Evolutionary conservation across 2,888 invertebrate species (phyloP), one percentile per base, ranked within the genome.

Genomic region (Amiota minor): DNA sequence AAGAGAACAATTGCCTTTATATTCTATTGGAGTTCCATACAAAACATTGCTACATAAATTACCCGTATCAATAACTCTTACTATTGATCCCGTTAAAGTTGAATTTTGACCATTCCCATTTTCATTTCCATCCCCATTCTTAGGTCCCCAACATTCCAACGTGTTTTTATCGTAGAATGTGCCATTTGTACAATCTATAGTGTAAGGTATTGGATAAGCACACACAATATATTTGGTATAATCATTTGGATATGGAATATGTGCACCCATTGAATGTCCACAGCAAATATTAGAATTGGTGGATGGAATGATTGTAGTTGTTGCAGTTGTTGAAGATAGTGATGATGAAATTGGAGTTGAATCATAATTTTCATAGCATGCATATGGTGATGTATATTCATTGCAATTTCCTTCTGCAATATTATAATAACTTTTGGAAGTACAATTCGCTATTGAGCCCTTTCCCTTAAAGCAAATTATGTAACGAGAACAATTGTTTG

Each of bases 381-480:
- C 74, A 47, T 46, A 62, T n/a, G 53, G 14, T 10, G 77, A 74
- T n/a, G 72, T 59, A 20, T 71, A 16, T 16, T 16, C 10, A 65
- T 72, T 71, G 46, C 77, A 77, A 2, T 67, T 50, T 11, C 71
- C 74, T 12, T n/a, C 70, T 46, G 35, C 12, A 1, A 68, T 61
- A 68, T 77, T 72, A 46, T 75, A 77, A 68, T 71, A 76, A 9
- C 62, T 68, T n/a, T 91, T 35, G 35, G 6, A 35, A 35, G 35
- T 35, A 35, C 35, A 35, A 6, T 35, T 35, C 2, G 35, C 35
- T 35, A 92, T 49, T 91, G 92, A 72, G 91, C 86, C 80, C 81
- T 85, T 76, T 23, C 72, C 62, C 82, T 87, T 20, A 73, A 75
- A 70, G n/a, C 79, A 79, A 14, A 72, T 61, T 20, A 72, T 64